Percentiles rank a stretch among this genome's conserved stretches.
Conservation (phyloP, 2,113 vertebrate species). For the Charina bottae region DNA sequence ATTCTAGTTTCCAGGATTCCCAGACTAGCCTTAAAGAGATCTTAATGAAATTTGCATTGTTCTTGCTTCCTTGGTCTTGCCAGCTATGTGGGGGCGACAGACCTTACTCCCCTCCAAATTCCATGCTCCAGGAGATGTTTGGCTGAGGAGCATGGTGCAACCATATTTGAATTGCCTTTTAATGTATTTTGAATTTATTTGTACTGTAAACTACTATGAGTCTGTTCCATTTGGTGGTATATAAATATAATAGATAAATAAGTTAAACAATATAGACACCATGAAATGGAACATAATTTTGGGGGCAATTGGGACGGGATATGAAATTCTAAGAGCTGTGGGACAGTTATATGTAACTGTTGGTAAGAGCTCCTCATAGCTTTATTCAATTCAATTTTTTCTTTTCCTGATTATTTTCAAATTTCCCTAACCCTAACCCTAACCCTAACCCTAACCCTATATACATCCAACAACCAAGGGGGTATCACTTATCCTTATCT, state of each 20-base stretch:
- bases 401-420: neutral
- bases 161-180: neutral
- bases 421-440: no score
- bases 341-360: neutral
- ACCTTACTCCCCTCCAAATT: neutral
- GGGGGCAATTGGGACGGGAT: neutral
- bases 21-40: neutral
- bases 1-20: neutral
- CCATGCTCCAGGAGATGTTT: neutral
- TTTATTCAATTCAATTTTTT: neutral
- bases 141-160: neutral
- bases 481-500: no score
- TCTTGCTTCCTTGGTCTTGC: neutral
- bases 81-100: neutral
- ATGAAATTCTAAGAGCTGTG: neutral
- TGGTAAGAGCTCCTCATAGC: neutral
- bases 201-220: neutral
- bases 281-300: neutral
- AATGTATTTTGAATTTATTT: neutral
- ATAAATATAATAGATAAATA: neutral
- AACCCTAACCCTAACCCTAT: no score
- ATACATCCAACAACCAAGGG: no score
- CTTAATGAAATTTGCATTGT: neutral
- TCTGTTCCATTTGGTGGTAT: neutral
- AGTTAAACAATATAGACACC: neutral